Percentiles rank a stretch among this genome's conserved stretches.
phyloP scores from a whole-genome alignment of 2,113 vertebrate genomes.

The Columba livia region DNA sequence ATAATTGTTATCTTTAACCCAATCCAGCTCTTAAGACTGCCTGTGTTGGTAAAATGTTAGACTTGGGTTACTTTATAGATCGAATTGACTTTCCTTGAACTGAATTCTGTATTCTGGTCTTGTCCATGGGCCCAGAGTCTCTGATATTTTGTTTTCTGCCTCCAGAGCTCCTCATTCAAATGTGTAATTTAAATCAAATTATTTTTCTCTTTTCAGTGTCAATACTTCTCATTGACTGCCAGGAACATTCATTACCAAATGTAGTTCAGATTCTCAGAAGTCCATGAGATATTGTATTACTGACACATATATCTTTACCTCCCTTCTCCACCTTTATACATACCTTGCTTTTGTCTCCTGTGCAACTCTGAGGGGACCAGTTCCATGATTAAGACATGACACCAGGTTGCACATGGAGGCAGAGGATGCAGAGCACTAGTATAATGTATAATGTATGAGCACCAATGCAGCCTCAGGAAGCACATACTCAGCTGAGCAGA shows the following conservation, averaged over 20 bases:
- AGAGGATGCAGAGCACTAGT: neutral
- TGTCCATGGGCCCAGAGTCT: neutral
- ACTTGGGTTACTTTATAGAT: neutral
- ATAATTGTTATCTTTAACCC: neutral
- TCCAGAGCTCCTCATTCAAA: neutral
- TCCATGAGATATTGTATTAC: neutral
- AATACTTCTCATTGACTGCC: neutral
- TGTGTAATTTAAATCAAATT: neutral
- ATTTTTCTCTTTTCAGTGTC: neutral
- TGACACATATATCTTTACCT: neutral
- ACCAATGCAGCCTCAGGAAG: neutral
- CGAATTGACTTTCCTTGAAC: neutral
- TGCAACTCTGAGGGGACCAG: neutral
- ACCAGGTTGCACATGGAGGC: rapidly evolving
- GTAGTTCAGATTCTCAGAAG: neutral
- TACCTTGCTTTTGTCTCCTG: neutral
- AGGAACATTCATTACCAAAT: neutral
- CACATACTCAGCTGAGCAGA: neutral
- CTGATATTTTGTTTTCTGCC: neutral
- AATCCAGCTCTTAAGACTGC: neutral
- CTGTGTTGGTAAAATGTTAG: neutral
- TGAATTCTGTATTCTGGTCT: neutral
- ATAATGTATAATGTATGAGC: rapidly evolving
- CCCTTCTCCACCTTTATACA: neutral
- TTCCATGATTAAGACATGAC: neutral